These are phyloP conservation scores for Eledone cirrhosa DNA, from an alignment of 2,888 invertebrate species.

Conservation along the genomic window DNA sequence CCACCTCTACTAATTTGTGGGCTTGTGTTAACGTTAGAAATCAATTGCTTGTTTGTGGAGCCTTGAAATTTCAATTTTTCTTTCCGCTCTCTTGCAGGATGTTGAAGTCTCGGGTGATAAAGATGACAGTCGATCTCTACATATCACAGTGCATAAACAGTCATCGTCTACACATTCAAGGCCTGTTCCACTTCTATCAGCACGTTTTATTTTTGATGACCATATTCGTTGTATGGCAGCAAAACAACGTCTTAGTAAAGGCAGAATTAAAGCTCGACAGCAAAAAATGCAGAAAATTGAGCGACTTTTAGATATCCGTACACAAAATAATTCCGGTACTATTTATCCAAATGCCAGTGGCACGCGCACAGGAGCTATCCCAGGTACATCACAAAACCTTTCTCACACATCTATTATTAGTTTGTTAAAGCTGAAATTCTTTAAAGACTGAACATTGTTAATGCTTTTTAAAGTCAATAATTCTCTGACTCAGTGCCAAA, in stretches of 20 bases:
- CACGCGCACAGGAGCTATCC: slow-evolving; percentile 46
- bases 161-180: slow-evolving; percentile 71
- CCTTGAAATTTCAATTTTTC: background rate
- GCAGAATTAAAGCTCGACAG: slow-evolving; percentile 87
- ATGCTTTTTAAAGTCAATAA: no score
- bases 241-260: slow-evolving; percentile 80
- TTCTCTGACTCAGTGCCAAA: no score
- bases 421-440: no score
- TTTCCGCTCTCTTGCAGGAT: slow-evolving; percentile 72
- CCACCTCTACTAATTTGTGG: background rate
- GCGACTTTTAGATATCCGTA: slow-evolving; percentile 77
- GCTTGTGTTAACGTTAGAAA: background rate
- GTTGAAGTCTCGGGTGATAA: slow-evolving; percentile 95
- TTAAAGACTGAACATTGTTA: no score
- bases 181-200: slow-evolving; percentile 61
- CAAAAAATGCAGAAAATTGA: slow-evolving; percentile 97
- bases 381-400: slow-evolving; percentile 41
- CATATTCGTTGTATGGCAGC: slow-evolving; percentile 99
- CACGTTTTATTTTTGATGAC: slow-evolving; percentile 91
- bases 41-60: no score
- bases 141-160: slow-evolving; percentile 87
- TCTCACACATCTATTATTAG: no score
- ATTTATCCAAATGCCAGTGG: slow-evolving; percentile 35
- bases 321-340: slow-evolving; percentile 33
- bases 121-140: slow-evolving; percentile 93